These are phyloP conservation scores for Hoplostethus atlanticus DNA, from an alignment of 2,797 vertebrate genomes.

Conservation along the genomic window DNA sequence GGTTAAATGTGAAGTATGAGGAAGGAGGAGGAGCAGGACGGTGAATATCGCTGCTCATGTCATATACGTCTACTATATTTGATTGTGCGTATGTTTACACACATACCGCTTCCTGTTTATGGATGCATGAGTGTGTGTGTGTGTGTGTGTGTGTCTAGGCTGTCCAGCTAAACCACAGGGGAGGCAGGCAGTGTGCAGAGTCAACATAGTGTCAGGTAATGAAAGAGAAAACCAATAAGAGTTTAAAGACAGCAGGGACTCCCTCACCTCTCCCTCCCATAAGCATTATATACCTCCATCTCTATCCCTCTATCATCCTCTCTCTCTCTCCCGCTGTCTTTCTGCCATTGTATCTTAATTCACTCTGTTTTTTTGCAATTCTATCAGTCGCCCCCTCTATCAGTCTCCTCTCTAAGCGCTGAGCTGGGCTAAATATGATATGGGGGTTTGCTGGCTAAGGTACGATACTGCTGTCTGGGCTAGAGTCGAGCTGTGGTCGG, in stretches of 20 bases:
- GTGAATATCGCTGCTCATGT: too few relatives aligned
- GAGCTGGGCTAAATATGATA: conserved; percentile 76
- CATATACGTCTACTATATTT: too few relatives aligned
- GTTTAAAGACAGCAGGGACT: conserved; percentile 48
- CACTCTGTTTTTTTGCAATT: conserved; percentile 45
- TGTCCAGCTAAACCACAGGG: conserved; percentile 42
- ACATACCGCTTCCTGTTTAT: neutral
- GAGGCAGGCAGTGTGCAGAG: conserved; percentile 45
- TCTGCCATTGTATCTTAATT: conserved; percentile 28
- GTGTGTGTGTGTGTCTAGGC: conserved; percentile 25
- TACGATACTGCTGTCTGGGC: conserved; percentile 61
- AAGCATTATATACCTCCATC: neutral
- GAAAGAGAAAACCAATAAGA: conserved; percentile 70
- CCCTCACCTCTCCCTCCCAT: conserved; percentile 6
- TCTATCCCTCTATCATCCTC: neutral
- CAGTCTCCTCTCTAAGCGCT: conserved; percentile 60
- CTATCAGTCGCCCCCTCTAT: conserved; percentile 61
- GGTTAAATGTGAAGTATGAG: too few relatives aligned
- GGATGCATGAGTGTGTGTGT: neutral
- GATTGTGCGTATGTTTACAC: neutral
- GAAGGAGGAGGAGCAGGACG: too few relatives aligned
- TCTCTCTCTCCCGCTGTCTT: conserved; percentile 4
- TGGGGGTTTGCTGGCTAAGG: conserved; percentile 69
- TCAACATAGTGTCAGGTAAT: conserved; percentile 62
- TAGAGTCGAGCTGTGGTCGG: conserved; percentile 3